These are phyloP conservation scores for Noturus placidus DNA, from an alignment of 2,113 vertebrate genomes.

Conservation along the genomic window DNA sequence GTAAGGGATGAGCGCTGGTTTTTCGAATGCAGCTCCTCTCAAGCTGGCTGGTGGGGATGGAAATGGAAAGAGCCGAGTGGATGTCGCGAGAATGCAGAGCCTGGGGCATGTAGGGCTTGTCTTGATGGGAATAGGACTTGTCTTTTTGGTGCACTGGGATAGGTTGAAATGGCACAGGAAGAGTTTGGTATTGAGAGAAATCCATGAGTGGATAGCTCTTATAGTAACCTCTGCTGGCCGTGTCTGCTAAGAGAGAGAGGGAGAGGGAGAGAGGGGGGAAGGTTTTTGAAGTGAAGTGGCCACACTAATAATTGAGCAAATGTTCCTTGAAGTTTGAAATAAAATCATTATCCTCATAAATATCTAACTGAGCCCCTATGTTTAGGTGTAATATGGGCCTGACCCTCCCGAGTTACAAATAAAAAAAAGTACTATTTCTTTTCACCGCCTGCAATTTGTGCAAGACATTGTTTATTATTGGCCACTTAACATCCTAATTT, in stretches of 20 bases:
- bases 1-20: conserved; percentile 68
- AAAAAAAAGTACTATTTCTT: too few relatives aligned
- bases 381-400: not conserved
- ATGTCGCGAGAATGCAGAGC: conserved; percentile 63
- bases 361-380: not conserved
- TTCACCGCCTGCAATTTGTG: not conserved
- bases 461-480: not conserved
- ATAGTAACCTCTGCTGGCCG: conserved; percentile 76
- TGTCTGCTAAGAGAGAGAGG: conserved; percentile 68
- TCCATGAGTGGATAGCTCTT: conserved; percentile 79
- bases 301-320: not conserved
- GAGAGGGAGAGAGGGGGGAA: not conserved
- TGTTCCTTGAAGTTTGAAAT: not conserved
- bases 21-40: conserved; percentile 73
- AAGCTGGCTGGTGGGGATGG: conserved; percentile 69
- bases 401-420: not conserved
- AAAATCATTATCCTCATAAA: not conserved
- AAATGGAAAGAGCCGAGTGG: conserved; percentile 72
- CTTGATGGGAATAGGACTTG: conserved; percentile 69
- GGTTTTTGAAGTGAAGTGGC: not conserved
- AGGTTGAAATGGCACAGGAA: conserved; percentile 68
- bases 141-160: conserved; percentile 70
- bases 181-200: conserved; percentile 67
- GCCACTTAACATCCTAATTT: not conserved
- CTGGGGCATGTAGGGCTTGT: conserved; percentile 69